Percentiles rank a stretch among this genome's conserved stretches.
Conservation (phyloP, 2,113 vertebrate species). For the Ahaetulla prasina region DNA sequence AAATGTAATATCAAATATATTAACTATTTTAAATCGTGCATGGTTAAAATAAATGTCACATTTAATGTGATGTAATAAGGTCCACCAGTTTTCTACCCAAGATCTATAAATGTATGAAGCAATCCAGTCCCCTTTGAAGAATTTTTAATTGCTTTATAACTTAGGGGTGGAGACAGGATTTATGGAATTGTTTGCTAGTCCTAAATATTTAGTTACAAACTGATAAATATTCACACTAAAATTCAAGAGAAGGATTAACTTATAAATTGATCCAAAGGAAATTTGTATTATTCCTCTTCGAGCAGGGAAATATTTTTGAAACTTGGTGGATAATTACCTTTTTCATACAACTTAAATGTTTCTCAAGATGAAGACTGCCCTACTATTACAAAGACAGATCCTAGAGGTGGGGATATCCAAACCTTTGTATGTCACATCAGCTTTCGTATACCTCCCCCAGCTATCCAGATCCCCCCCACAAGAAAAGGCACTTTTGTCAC, state of each 20-base stretch:
- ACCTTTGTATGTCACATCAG: not conserved
- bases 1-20: not conserved
- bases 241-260: not conserved
- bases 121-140: not conserved
- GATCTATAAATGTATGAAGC: not conserved
- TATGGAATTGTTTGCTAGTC: not conserved
- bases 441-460: not conserved
- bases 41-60: not conserved
- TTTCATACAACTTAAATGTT: not conserved
- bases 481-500: not conserved
- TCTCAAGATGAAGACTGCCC: not conserved
- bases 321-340: not conserved
- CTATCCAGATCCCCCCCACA: fast-evolving
- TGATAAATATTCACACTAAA: not conserved
- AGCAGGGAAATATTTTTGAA: not conserved
- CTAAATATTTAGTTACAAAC: not conserved
- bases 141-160: not conserved
- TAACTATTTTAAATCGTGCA: not conserved
- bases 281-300: not conserved
- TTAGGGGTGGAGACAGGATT: not conserved
- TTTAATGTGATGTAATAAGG: not conserved
- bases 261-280: not conserved
- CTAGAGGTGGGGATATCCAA: not conserved
- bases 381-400: not conserved
- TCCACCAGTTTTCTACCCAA: too few relatives aligned